Conservation (phyloP, 2,797 vertebrate genomes). For the Phaenicophaeus curvirostris region DNA sequence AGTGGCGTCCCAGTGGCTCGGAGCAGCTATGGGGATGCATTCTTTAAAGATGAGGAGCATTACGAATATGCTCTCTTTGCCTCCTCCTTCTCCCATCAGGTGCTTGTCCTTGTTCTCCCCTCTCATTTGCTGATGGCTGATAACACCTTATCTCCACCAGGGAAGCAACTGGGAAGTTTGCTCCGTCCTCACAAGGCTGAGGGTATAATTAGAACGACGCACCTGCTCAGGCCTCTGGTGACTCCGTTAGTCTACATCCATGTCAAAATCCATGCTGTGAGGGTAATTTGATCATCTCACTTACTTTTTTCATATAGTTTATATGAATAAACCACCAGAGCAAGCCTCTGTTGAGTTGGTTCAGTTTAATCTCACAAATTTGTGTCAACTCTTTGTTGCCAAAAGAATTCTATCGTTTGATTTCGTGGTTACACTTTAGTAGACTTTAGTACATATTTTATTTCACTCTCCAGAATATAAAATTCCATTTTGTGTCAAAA, state of each 20-base stretch:
- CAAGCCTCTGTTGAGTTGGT: conserved; percentile 13
- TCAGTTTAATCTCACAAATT: conserved; percentile 46
- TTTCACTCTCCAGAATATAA: conserved; percentile 33
- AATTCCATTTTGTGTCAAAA: conserved; percentile 57
- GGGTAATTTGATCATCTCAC: conserved; percentile 52
- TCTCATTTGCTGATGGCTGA: conserved; percentile 63
- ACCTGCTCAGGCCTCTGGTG: conserved; percentile 66
- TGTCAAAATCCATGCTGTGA: conserved; percentile 69
- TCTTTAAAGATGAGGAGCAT: conserved; percentile 3
- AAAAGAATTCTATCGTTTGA: conserved; percentile 27
- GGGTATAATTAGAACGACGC: conserved; percentile 67
- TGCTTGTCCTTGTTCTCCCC: conserved; percentile 68
- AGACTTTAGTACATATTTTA: conserved; percentile 17
- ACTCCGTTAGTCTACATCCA: conserved; percentile 62
- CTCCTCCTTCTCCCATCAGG: conserved; percentile 48
- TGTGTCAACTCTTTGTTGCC: conserved; percentile 32
- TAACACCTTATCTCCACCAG: conserved; percentile 67
- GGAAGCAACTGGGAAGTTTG: conserved; percentile 61
- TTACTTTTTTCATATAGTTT: conserved; percentile 22
- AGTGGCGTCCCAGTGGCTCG: background rate
- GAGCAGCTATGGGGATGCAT: background rate
- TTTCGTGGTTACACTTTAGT: conserved; percentile 31
- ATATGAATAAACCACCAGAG: conserved; percentile 39
- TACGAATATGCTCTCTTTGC: background rate
- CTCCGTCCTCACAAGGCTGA: conserved; percentile 57